Evolutionary conservation across 1,140 invertebrate genomes (phyloP).

Genomic region (Drosophila yakuba): DNA sequence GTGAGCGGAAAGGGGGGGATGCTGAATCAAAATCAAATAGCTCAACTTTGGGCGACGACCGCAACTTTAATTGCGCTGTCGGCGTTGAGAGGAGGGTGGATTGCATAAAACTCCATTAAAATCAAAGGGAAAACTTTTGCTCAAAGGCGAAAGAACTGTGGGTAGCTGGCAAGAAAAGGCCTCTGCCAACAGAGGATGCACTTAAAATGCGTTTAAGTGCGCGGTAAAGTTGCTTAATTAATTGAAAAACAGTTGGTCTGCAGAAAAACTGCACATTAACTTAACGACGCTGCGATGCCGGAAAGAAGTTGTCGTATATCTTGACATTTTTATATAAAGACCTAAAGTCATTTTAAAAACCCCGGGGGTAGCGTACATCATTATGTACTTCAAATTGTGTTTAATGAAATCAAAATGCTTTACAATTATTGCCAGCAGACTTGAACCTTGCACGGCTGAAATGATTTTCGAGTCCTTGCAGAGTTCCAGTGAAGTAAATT

Average conservation of each 20-base stretch:
- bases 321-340: background rate
- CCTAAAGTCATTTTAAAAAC: too few relatives aligned
- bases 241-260: slow-evolving; percentile 65
- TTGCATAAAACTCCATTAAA: slow-evolving; percentile 61
- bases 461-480: slow-evolving; percentile 35
- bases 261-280: slow-evolving; percentile 3
- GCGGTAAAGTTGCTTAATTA: slow-evolving; percentile 75
- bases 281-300: slow-evolving; percentile 3
- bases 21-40: slow-evolving; percentile 47
- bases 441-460: slow-evolving; percentile 1
- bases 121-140: slow-evolving; percentile 58
- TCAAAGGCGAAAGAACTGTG: slow-evolving; percentile 49
- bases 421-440: slow-evolving; percentile 2
- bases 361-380: too few relatives aligned
- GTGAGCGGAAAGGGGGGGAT: slow-evolving; percentile 60
- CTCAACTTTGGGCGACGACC: slow-evolving; percentile 39
- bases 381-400: background rate
- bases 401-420: slow-evolving; percentile 5
- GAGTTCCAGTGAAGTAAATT: slow-evolving; percentile 28
- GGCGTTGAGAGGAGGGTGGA: slow-evolving; percentile 3
- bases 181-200: slow-evolving; percentile 40
- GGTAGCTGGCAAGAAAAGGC: slow-evolving; percentile 43
- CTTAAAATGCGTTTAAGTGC: slow-evolving; percentile 73
- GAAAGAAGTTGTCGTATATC: background rate
- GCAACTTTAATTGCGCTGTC: slow-evolving; percentile 57